phyloP scores from a whole-genome alignment of 2,797 vertebrate species.

The Iguana delicatissima region DNA sequence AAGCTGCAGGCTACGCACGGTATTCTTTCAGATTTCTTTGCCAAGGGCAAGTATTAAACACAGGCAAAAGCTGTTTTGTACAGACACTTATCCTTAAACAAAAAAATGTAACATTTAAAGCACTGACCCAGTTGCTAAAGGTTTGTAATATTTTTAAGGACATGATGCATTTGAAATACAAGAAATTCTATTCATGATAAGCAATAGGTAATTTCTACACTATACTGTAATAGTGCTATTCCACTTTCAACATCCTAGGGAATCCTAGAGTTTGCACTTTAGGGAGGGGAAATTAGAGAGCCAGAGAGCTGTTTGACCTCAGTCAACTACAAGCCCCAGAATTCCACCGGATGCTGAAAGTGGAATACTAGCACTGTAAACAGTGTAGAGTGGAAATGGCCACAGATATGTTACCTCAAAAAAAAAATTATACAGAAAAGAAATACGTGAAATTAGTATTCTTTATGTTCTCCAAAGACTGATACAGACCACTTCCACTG shows the following conservation, averaged over 20 bases:
- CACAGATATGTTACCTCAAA: not conserved
- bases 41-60: slow-evolving; percentile 54
- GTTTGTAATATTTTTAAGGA: slow-evolving; percentile 9
- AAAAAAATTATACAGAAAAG: slow-evolving; percentile 38
- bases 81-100: slow-evolving; percentile 56
- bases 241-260: too few species aligned
- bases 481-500: not conserved
- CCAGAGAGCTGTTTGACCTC: too few species aligned
- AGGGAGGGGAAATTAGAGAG: too few species aligned
- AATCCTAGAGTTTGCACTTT: too few species aligned
- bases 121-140: slow-evolving; percentile 19
- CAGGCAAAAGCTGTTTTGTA: slow-evolving; percentile 45
- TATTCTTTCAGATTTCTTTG: slow-evolving; percentile 41
- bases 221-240: too few species aligned
- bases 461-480: slow-evolving; percentile 27
- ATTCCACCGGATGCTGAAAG: too few species aligned
- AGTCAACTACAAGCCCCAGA: too few species aligned
- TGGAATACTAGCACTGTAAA: too few species aligned
- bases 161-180: slow-evolving; percentile 45
- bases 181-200: slow-evolving; percentile 36
- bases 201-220: not conserved
- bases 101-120: slow-evolving; percentile 60
- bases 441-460: slow-evolving; percentile 13
- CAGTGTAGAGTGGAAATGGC: too few species aligned
- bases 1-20: slow-evolving; percentile 4